phyloP scores from a whole-genome alignment of 2,888 invertebrate genomes.

The Phyto melanocephala region DNA sequence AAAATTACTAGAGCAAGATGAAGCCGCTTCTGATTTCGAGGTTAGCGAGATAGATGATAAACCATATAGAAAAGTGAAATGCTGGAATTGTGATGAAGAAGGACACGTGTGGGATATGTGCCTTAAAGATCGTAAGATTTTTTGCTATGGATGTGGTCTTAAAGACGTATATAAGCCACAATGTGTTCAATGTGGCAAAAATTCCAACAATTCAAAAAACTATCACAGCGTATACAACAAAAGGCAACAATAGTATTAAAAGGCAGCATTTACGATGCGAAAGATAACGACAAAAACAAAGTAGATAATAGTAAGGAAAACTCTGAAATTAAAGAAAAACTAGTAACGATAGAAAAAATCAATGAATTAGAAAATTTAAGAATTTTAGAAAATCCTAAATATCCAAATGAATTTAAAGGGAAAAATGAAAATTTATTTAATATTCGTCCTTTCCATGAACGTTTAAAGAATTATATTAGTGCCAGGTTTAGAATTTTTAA shows the following conservation, averaged over 20 bases:
- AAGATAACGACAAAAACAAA: background rate
- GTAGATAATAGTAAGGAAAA: background rate
- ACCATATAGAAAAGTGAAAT: background rate
- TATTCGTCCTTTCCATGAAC: background rate
- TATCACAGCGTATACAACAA: background rate
- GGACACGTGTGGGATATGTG: constrained; percentile 20
- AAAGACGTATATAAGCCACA: constrained; percentile 12
- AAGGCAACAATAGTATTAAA: background rate
- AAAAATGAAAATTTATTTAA: background rate
- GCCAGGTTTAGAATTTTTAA: background rate
- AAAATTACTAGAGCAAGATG: background rate
- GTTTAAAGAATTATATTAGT: background rate
- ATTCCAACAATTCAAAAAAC: background rate
- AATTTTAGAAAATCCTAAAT: too few relatives aligned
- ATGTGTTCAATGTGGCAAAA: background rate
- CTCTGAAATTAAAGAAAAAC: too few relatives aligned
- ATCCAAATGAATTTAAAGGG: too few relatives aligned
- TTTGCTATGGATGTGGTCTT: too few relatives aligned
- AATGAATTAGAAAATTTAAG: background rate
- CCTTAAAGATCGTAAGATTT: background rate
- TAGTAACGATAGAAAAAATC: background rate
- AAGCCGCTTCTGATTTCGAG: background rate
- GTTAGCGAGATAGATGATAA: background rate
- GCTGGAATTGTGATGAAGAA: constrained; percentile 21
- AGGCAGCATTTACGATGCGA: background rate